Evolutionary conservation across 2,888 invertebrate genomes (phyloP).

Genomic region (Campoletis raptor): DNA sequence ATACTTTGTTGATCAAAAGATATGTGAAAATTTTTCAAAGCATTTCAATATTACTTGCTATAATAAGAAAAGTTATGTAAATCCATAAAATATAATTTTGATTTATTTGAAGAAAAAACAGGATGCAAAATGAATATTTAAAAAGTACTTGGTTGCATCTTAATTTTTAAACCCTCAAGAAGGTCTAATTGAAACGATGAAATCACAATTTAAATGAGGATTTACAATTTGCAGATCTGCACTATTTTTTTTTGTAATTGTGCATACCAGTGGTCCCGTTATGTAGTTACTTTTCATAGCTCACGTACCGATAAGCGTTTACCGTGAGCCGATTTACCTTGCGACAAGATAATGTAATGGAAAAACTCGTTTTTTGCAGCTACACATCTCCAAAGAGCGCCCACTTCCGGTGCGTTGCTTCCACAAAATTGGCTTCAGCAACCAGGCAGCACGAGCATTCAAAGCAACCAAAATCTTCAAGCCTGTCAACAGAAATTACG

Average conservation of each 20-base stretch:
- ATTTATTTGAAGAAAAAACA: background rate
- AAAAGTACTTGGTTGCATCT: background rate
- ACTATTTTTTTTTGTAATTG: background rate
- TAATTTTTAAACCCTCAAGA: background rate
- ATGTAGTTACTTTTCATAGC: background rate
- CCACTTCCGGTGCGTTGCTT: slow-evolving; percentile 87
- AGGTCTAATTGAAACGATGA: background rate
- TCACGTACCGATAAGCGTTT: slow-evolving; percentile 49
- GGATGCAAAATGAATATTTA: background rate
- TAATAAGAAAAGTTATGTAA: background rate
- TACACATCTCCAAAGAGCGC: slow-evolving; percentile 86
- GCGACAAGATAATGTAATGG: slow-evolving; percentile 56
- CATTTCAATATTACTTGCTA: background rate
- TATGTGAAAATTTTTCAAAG: background rate
- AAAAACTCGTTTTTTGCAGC: slow-evolving; percentile 81
- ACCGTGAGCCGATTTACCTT: slow-evolving; percentile 37
- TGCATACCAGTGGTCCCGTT: background rate
- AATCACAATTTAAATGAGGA: background rate
- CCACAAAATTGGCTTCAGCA: slow-evolving; percentile 86
- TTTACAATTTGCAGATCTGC: background rate
- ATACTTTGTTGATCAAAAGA: background rate
- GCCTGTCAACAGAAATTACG: slow-evolving; percentile 91
- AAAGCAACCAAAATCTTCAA: slow-evolving; percentile 86
- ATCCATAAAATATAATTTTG: background rate
- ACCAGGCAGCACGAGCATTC: slow-evolving; percentile 85